A percentile compares a stretch with the other conserved stretches of the same genome.
Conservation (phyloP, 2,797 vertebrate species). For the Tapirus indicus region DNA sequence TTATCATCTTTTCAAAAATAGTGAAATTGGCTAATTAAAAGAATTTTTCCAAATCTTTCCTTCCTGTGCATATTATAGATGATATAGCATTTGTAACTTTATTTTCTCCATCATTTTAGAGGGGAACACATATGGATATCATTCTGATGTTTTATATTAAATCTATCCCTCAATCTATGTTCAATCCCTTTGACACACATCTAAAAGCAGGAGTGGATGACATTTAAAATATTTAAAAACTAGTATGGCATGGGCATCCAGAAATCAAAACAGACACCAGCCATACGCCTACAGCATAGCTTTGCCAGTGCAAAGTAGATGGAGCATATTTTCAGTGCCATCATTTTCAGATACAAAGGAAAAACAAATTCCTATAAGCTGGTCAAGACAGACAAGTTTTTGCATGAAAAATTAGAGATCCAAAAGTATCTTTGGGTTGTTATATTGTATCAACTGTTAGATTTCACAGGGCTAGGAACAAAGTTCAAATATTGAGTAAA, state of each 20-base stretch:
- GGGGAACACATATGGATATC: background rate
- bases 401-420: background rate
- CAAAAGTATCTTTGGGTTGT: background rate
- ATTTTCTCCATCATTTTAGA: conserved; percentile 4
- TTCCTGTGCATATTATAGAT: background rate
- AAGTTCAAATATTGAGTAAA: conserved; percentile 20
- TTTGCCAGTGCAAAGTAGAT: background rate
- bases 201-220: background rate
- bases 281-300: background rate
- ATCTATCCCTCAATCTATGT: background rate
- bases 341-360: background rate
- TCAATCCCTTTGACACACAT: background rate
- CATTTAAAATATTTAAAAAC: background rate
- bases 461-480: background rate
- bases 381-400: background rate
- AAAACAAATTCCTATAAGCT: background rate
- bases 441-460: background rate
- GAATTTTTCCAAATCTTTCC: background rate
- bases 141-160: background rate
- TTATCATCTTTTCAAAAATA: background rate
- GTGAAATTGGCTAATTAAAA: background rate
- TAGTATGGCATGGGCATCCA: background rate
- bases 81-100: background rate
- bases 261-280: background rate
- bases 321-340: background rate